A percentile compares a stretch with the other conserved stretches of the same genome.
phyloP scores from a whole-genome alignment of 2,888 invertebrate genomes.

The Charanyca ferruginea region DNA sequence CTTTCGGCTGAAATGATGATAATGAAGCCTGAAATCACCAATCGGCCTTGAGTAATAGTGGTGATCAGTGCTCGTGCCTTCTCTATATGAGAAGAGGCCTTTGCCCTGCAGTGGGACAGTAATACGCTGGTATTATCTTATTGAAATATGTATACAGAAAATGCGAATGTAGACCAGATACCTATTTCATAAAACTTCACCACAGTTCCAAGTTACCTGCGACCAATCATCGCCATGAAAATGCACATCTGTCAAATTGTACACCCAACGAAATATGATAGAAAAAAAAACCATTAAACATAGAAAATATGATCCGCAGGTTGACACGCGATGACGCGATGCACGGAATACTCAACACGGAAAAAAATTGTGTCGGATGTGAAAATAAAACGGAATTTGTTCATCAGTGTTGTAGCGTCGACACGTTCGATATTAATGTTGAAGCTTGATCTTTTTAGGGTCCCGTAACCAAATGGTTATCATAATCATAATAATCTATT shows the following conservation, averaged over 20 bases:
- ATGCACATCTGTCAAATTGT: constrained; percentile 8
- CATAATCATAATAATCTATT: no score
- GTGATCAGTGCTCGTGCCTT: no score
- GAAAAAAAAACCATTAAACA: constrained; percentile 31
- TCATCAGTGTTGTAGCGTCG: not conserved
- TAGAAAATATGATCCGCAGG: constrained; percentile 24
- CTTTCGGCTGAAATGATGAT: no score
- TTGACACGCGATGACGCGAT: constrained; percentile 4
- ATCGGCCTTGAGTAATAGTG: no score
- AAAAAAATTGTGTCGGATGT: constrained; percentile 14
- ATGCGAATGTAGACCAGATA: no score
- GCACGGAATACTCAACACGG: not conserved
- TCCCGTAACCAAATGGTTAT: no score
- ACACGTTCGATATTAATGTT: not conserved
- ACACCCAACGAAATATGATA: no score
- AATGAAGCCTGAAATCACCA: no score
- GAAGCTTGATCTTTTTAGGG: not conserved
- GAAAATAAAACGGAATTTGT: constrained; percentile 15
- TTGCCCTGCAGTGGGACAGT: no score
- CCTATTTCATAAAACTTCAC: not conserved
- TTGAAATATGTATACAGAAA: no score
- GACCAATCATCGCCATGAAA: not conserved
- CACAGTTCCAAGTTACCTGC: constrained; percentile 1
- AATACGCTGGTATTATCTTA: no score
- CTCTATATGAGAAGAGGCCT: no score